Evolutionary conservation across 2,888 invertebrate species (phyloP).

Genomic region (Apamea anceps): DNA sequence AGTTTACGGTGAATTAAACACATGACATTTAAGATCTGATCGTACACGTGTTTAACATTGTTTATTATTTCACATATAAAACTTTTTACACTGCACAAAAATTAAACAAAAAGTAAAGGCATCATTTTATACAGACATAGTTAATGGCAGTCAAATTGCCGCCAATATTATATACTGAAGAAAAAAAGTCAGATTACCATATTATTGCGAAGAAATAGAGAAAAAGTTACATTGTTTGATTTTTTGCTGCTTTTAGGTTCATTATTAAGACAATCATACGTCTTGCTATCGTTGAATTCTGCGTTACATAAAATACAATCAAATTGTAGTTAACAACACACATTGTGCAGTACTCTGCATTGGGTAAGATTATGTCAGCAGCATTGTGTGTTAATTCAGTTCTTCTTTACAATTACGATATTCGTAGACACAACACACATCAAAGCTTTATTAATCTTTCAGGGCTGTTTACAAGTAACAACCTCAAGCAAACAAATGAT

Average conservation of each 20-base stretch:
- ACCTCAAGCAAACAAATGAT: slow-evolving; percentile 4
- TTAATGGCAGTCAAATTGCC: background rate
- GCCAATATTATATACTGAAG: background rate
- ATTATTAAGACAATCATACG: slow-evolving; percentile 3
- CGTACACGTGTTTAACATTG: slow-evolving; percentile 11
- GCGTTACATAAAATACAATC: slow-evolving; percentile 16
- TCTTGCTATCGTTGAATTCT: slow-evolving; percentile 7
- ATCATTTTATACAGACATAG: background rate
- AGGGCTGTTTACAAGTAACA: slow-evolving; percentile 2
- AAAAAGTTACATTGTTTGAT: slow-evolving; percentile 12
- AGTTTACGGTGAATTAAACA: background rate
- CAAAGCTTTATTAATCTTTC: slow-evolving; percentile 5
- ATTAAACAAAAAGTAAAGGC: background rate
- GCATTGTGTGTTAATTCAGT: slow-evolving; percentile 3
- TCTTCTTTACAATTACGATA: background rate
- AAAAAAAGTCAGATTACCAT: slow-evolving; percentile 24
- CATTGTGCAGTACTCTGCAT: background rate
- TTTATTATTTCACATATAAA: background rate
- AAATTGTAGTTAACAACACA: slow-evolving; percentile 18
- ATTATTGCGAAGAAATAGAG: background rate
- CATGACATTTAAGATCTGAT: background rate
- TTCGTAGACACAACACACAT: background rate
- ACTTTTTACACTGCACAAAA: background rate
- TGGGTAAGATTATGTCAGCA: slow-evolving; percentile 9
- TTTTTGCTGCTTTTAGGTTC: slow-evolving; percentile 6